Percentiles rank a stretch among this genome's conserved stretches.
phyloP scores from a whole-genome alignment of 2,888 invertebrate species.

The Entomobrya proxima region DNA sequence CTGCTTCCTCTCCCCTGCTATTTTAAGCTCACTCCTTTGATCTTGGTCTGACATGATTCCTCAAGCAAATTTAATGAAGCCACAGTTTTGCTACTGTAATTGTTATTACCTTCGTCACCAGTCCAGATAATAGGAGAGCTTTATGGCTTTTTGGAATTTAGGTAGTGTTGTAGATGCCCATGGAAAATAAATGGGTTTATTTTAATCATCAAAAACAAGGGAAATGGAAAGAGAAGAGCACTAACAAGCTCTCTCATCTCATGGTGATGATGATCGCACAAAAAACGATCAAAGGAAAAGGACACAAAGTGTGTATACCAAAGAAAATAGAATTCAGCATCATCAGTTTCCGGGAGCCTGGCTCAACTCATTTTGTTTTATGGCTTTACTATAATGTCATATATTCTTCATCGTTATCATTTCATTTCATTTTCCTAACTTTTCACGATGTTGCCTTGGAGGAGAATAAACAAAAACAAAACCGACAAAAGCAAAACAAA shows the following conservation, averaged over 20 bases:
- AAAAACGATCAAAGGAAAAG: neutral
- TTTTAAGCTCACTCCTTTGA: neutral
- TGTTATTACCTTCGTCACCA: too few relatives aligned
- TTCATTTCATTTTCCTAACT: neutral
- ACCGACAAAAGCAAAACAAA: too few relatives aligned
- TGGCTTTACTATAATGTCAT: neutral
- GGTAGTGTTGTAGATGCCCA: too few relatives aligned
- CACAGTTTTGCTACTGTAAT: neutral
- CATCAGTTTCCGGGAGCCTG: neutral
- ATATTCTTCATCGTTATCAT: neutral
- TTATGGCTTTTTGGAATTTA: too few relatives aligned
- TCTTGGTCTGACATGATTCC: neutral
- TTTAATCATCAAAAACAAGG: neutral
- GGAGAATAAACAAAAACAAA: too few relatives aligned
- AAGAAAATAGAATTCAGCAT: neutral
- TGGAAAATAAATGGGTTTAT: neutral
- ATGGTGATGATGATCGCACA: neutral
- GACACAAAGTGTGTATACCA: neutral
- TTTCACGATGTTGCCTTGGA: too few relatives aligned
- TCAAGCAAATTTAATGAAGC: neutral
- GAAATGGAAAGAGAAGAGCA: neutral
- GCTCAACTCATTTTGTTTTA: neutral
- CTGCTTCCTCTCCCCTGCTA: neutral
- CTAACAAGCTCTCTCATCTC: neutral
- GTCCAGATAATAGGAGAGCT: too few relatives aligned